Base-by-base conservation (phyloP, 2,888 invertebrate species). In the Sturmia bella region DNA sequence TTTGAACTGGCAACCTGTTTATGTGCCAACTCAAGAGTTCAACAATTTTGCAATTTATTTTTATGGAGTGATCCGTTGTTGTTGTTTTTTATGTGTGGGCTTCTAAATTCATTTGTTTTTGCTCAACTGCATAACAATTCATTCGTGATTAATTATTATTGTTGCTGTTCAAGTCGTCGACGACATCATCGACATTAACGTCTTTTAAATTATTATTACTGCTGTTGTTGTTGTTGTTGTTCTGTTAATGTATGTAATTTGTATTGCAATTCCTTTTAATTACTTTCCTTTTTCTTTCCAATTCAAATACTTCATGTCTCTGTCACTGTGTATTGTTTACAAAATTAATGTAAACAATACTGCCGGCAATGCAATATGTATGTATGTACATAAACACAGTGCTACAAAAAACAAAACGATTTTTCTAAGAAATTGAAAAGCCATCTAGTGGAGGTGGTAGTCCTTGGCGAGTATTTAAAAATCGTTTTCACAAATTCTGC, bases 141-240 rank as follows among this genome's bases (percentile, higher is more conserved):
- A 85, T 83, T 89, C 88, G 89, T 87, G 86, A 87, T 89, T 89
- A 88, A 88, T 88, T 88, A 85, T 88, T 86, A 84, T 88, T 88
- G 85, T 76, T 76, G 69, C 52, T 86, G 78, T 84, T 64, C 64
- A 54, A 64, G 59, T 61, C 27, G 59, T 75, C 52, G 27, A 50
- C 43, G n/a, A n/a, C n/a, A n/a, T n/a, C n/a, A 39, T 68, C 68
- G 64, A 41, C 69, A 61, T 45, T 11, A 15, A 37, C 39, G 15
- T 41, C 61, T 54, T 69, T 21, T 12, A 19, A 45, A 32, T 75
- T 37, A 64, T 64, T n/a, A 24, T 52, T 75, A 27, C 52, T 59
- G 17, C 45, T 54, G 6, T 24, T 56, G 24, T 64, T 64, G 11
- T 56, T 52, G 27, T 21, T 61, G 12, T 59, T 70, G n/a, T 39